Evolutionary conservation across 1,140 invertebrate species (phyloP), one percentile per base, ranked within the genome.

Genomic region (Leptinotarsa texana): DNA sequence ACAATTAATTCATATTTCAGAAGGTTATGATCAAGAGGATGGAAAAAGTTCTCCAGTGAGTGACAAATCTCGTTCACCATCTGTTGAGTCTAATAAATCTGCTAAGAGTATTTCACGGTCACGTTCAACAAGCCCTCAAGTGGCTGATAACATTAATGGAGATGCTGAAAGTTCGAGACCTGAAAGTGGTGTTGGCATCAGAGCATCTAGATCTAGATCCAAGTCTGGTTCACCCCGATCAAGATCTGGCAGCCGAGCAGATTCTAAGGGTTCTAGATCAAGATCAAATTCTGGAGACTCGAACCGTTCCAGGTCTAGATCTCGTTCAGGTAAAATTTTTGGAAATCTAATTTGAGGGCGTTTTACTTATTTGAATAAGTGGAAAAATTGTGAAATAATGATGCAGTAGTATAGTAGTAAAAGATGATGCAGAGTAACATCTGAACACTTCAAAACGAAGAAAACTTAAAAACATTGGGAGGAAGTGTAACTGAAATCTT

Each of bases 141-240:
- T 22, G 22, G 6, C 4, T n/a, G 51, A 18, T 4, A 57, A n/a
- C n/a, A 18, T 57, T 57, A 49, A 69, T 63, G 42, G 62, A n/a
- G 22, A 47, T 61, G 18, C 77, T 72, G 75, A 74, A 61, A 68
- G 72, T 49, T 80, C 79, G 62, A 72, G 69, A 22, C 81, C 80
- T 42, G 80, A 79, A 57, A 73, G 79, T 42, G 75, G 67, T 13
- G 79, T 11, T 42, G 33, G 33, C 33, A 42, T 42, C 33, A 42
- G 33, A 42, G 33, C 33, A 42, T 42, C 79, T 67, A 61, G 72
- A 27, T 78, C 76, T 4, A 75, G 78, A 73, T 84, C 81, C 33
- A 63, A 78, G 67, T 86, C 84, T 13, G 80, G 82, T 69, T 85
- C 24, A 78, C 77, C 73, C 80, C 81, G 67, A 3, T 86, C 83